Conservation (phyloP, 2,797 vertebrate species). For the Neosilurus mollespiculum region DNA sequence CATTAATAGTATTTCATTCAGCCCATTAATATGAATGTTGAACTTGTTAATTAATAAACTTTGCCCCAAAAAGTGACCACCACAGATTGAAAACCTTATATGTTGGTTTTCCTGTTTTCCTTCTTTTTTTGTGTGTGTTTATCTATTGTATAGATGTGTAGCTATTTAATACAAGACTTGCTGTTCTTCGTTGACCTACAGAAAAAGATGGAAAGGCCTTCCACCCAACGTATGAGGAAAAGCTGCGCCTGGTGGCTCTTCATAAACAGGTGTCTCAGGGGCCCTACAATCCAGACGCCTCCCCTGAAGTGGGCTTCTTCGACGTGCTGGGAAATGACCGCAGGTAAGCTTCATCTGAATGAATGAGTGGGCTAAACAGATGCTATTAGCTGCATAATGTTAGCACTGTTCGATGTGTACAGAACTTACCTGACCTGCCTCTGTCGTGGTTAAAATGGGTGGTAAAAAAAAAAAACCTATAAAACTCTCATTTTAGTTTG, state of each 20-base stretch:
- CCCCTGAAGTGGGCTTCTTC: slow-evolving; percentile 97
- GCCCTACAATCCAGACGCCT: slow-evolving; percentile 93
- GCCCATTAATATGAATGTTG: neutral
- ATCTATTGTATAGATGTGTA: fast-evolving
- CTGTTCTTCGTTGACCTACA: slow-evolving; percentile 58
- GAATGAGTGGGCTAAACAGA: too few species aligned
- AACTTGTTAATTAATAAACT: too few species aligned
- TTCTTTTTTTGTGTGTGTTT: neutral
- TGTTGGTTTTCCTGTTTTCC: too few species aligned
- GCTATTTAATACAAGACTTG: neutral
- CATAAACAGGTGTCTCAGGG: slow-evolving; percentile 93
- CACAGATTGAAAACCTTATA: neutral
- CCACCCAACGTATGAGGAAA: slow-evolving; percentile 97
- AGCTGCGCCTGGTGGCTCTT: slow-evolving; percentile 92
- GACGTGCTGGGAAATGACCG: slow-evolving; percentile 97
- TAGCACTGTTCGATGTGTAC: neutral
- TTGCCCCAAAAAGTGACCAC: neutral
- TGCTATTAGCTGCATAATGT: too few species aligned
- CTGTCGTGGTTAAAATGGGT: too few species aligned
- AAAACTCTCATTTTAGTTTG: too few species aligned
- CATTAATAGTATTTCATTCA: neutral
- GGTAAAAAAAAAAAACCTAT: too few species aligned
- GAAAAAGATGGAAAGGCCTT: slow-evolving; percentile 99
- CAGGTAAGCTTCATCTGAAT: slow-evolving; percentile 71
- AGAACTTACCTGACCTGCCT: too few species aligned